Evolutionary conservation across 2,888 invertebrate genomes (phyloP).

Genomic region (Beris morrisii): DNA sequence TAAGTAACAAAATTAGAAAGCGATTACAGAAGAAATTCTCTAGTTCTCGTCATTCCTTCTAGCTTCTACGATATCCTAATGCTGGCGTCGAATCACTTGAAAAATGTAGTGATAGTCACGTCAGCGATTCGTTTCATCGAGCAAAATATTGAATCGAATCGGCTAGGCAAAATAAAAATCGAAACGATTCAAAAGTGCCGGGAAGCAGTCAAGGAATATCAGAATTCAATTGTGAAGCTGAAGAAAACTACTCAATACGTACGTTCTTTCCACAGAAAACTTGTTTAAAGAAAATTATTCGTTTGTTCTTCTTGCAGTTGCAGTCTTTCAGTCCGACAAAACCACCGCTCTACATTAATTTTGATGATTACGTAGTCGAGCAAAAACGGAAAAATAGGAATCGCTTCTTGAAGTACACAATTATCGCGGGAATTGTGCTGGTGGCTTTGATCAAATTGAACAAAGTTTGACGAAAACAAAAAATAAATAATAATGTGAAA

Average conservation of each 20-base stretch:
- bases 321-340: conserved; percentile 49
- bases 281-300: conserved; percentile 18
- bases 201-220: conserved; percentile 45
- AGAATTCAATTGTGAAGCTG: conserved; percentile 45
- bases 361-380: conserved; percentile 45
- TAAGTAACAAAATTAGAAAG: conserved; percentile 35
- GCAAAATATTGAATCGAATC: conserved; percentile 41
- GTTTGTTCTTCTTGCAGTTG: conserved; percentile 43
- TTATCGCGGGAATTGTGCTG: conserved; percentile 50
- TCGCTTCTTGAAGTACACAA: conserved; percentile 49
- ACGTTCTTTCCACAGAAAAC: conserved; percentile 35
- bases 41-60: conserved; percentile 11
- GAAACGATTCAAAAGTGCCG: conserved; percentile 37
- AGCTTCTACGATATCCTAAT: conserved; percentile 54
- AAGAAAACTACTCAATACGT: conserved; percentile 51
- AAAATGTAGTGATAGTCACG: conserved; percentile 50
- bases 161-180: conserved; percentile 44
- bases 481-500: not conserved
- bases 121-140: conserved; percentile 48
- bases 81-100: conserved; percentile 52
- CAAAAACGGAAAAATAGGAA: conserved; percentile 48
- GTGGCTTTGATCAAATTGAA: conserved; percentile 50
- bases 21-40: not conserved
- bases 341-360: conserved; percentile 51
- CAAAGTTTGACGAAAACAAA: conserved; percentile 26